Percentiles rank a stretch among this genome's conserved stretches.
Evolutionary conservation across 2,888 invertebrate species (phyloP).

Genomic region (Dynastes grantii): DNA sequence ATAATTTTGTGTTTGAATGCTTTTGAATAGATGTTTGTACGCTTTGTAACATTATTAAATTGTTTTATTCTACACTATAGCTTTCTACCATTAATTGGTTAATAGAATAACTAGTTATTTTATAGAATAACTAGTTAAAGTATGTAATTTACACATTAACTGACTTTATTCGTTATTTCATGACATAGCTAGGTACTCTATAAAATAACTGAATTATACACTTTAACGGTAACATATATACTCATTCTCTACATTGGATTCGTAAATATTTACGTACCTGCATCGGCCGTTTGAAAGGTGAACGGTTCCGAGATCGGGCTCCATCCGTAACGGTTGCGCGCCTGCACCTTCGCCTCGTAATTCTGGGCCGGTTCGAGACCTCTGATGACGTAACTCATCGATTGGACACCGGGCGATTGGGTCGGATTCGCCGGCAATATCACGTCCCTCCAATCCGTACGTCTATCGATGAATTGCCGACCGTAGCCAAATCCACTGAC

Average conservation of each 20-base stretch:
- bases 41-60: no score
- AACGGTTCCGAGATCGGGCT: constrained; percentile 77
- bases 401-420: constrained; percentile 74
- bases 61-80: no score
- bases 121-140: no score
- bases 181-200: no score
- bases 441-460: constrained; percentile 75
- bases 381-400: constrained; percentile 79
- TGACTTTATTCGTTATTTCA: no score
- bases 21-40: no score
- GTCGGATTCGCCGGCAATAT: constrained; percentile 72
- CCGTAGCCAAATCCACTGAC: constrained; percentile 64
- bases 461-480: constrained; percentile 66
- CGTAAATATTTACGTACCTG: constrained; percentile 69
- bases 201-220: no score
- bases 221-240: no score
- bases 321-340: constrained; percentile 80
- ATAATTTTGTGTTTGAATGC: no score
- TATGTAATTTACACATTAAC: no score
- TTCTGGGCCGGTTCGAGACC: constrained; percentile 78
- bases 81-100: no score
- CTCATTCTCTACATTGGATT: background rate
- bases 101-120: no score
- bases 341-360: constrained; percentile 79
- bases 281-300: constrained; percentile 77